These are phyloP conservation scores for Metalampra italica DNA, from an alignment of 2,888 invertebrate genomes.

Conservation along the genomic window DNA sequence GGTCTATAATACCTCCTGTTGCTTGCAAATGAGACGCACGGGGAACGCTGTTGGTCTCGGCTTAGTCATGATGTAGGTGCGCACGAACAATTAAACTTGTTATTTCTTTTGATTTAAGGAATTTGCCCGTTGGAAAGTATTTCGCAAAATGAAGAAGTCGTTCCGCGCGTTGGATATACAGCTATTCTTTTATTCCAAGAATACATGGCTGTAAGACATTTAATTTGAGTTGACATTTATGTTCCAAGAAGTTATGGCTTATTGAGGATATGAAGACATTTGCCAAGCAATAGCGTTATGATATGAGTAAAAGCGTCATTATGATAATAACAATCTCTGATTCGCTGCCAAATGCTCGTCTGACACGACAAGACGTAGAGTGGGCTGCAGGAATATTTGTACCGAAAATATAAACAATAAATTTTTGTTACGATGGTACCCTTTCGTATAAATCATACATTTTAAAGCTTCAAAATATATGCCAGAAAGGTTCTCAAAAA, in stretches of 20 bases:
- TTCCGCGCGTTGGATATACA: conserved; percentile 13
- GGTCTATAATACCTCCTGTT: conserved; percentile 74
- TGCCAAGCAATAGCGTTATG: conserved; percentile 63
- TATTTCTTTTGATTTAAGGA: not conserved
- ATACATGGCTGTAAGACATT: conserved; percentile 36
- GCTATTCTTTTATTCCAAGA: conserved; percentile 32
- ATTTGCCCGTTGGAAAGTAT: conserved; percentile 3
- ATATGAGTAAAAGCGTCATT: conserved; percentile 69
- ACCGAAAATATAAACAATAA: conserved; percentile 51
- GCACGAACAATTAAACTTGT: conserved; percentile 60
- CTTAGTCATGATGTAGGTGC: conserved; percentile 63
- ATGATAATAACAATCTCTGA: conserved; percentile 66
- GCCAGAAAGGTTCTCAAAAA: not conserved
- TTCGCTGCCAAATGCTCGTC: conserved; percentile 62
- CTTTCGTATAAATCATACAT: conserved; percentile 44
- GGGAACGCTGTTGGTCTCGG: conserved; percentile 59
- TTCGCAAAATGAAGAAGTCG: conserved; percentile 9
- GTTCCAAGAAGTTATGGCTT: conserved; percentile 52
- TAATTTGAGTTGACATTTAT: conserved; percentile 49
- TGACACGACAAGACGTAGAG: conserved; percentile 38
- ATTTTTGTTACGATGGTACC: conserved; percentile 35
- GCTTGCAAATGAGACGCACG: conserved; percentile 76
- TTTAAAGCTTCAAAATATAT: conserved; percentile 8
- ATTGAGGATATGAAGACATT: conserved; percentile 58
- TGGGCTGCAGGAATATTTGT: conserved; percentile 49